Base-by-base conservation (phyloP, 2,888 invertebrate species). In the Hirtodrosophila cameraria region DNA sequence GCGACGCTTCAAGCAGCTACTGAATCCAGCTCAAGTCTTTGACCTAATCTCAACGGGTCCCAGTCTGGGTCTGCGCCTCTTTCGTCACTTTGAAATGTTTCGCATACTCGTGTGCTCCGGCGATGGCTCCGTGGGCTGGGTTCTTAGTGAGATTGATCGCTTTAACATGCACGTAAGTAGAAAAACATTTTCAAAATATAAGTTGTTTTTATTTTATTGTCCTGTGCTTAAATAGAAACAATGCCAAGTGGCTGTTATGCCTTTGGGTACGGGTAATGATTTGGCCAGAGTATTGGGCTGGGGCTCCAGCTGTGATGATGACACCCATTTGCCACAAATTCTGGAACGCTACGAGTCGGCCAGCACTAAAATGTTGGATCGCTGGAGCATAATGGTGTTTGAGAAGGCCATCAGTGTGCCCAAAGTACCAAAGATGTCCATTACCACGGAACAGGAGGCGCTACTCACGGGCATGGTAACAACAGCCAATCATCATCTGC, bases 111-210 rank as follows among this genome's bases (percentile, higher is more conserved):
- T 99, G 61, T 99, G 99, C 93, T 98, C 98, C 39, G 99, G 99
- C 0, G 99, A 99, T 90, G 99, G 99, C 13, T 98, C 97, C 27
- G 97, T 99, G 6, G 98, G 99, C 49, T 99, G 99, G 99, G 99
- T 99, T 63, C 93, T 99, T 67, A 96, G 97, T 72, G 98, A 99
- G 91, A 96, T 99, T 75, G 99, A 99, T 92, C 95, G 96, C 85
- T 93, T 99, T 76, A 96, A 96, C 89, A 96, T 99, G 95, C 97
- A 97, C 91, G 97, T 98, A 91, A 94, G 95, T 93, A 84, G 20
- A 23, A 2, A 2, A 7, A 23, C 4, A 18, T 0, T 6, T 8
- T 23, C 0, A 12, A 27, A 4, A 8, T 33, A 33, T 16, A 1
- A 11, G 1, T 9, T 9, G 11, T 1, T 11, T 3, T 3, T 7